Conservation (phyloP, 2,113 vertebrate genomes). For the Calyptomena viridis region DNA sequence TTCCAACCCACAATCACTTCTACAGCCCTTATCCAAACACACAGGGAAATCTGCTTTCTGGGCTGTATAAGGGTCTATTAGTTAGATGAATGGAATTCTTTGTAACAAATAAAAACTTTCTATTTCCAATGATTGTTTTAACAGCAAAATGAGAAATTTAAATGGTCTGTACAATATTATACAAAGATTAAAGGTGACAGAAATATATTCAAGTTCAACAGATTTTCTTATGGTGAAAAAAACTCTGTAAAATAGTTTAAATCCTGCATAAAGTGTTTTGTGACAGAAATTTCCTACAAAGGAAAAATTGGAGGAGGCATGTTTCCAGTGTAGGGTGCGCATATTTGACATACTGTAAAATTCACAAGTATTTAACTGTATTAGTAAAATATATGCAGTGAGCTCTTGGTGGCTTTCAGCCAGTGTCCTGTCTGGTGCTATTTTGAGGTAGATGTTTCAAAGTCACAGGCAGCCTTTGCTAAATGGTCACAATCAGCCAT, state of each 20-base stretch:
- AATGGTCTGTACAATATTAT: background rate
- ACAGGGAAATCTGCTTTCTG: background rate
- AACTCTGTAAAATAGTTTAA: background rate
- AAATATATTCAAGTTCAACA: slow-evolving; percentile 14
- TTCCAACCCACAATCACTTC: background rate
- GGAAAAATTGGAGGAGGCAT: slow-evolving; percentile 13
- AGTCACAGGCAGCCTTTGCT: background rate
- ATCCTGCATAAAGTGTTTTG: slow-evolving; percentile 3
- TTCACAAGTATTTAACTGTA: background rate
- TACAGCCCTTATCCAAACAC: background rate
- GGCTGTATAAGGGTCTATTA: background rate
- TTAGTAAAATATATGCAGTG: background rate
- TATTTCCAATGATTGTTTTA: background rate
- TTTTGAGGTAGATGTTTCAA: background rate
- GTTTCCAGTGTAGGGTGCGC: background rate
- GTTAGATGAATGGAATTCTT: background rate
- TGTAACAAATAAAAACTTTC: background rate
- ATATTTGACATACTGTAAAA: slow-evolving; percentile 2
- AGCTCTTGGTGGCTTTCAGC: slow-evolving; percentile 7
- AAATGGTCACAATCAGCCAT: background rate
- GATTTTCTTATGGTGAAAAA: background rate
- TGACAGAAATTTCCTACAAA: slow-evolving; percentile 9
- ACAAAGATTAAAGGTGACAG: background rate
- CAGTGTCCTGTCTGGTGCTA: background rate
- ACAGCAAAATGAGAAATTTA: background rate